Evolutionary conservation across 2,888 invertebrate species (phyloP), one percentile per base, ranked within the genome.

Genomic region (Coleophora deauratella): DNA sequence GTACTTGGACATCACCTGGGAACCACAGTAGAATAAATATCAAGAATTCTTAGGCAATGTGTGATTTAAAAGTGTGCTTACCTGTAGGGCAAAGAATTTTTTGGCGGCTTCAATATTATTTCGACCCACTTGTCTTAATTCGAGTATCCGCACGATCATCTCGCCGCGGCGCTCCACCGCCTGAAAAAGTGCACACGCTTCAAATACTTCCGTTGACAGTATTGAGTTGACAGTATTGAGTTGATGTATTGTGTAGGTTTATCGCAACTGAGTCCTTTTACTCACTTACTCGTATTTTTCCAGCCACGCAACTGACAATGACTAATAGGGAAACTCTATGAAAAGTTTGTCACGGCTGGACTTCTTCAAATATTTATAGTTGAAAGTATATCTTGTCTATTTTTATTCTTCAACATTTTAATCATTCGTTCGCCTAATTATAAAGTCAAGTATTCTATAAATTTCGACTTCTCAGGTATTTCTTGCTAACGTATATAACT

Each of bases 71-170:
- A 39, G 33, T 35, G 34, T 44, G 37, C 44, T 52, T 74, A 93
- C 93, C 88, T 93, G 93, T 84, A 92, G 87, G 46, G 90, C 77
- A 72, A 95, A 90, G 79, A 96, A 94, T 69, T 94, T 92, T 77
- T 95, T 94, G 59, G 95, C 95, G 57, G 93, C 92, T 64, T 96
- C 96, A 49, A 92, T 89, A 51, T 95, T 95, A 62, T 93, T 91
- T 62, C 95, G 89, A 56, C 96, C 95, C 76, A 97, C 91, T 80
- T 94, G 93, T 69, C 96, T 89, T 43, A 95, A 88, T 73, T 97
- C 96, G 65, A 97, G 88, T 68, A 96, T 91, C 61, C 96, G 91
- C 47, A 97, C 96, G 64, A 97, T 94, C 97, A 97, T 97, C 89
- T 97, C 97, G 63, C 95, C 95, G 59, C 96, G 91, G 57, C 95